Percentiles rank a stretch among this genome's conserved stretches.
These are phyloP conservation scores for Lycophotia porphyrea DNA, from an alignment of 2,888 invertebrate genomes.

Conservation along the genomic window DNA sequence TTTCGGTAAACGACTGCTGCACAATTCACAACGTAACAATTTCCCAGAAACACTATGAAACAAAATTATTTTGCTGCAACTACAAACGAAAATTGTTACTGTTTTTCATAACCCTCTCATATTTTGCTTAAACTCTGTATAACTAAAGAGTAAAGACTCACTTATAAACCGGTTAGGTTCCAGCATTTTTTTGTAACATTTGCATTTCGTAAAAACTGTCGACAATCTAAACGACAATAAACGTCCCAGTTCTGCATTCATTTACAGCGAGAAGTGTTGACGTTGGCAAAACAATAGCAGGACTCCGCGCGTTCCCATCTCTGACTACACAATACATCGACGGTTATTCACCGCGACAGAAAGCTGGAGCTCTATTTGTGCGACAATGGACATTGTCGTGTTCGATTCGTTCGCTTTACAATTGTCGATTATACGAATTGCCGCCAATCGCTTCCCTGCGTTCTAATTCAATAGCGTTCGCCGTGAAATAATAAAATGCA, in stretches of 20 bases:
- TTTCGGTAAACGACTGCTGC: constrained; percentile 21
- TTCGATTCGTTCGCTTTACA: constrained; percentile 67
- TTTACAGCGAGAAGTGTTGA: constrained; percentile 81
- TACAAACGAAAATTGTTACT: constrained; percentile 21
- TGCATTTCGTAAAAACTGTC: constrained; percentile 72
- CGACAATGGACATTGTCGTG: constrained; percentile 72
- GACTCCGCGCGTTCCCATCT: constrained; percentile 73
- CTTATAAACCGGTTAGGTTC: constrained; percentile 69
- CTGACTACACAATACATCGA: constrained; percentile 76
- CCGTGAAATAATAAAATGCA: constrained; percentile 65
- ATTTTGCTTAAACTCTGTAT: constrained; percentile 45
- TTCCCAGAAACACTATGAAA: constrained; percentile 22
- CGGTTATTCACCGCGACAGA: constrained; percentile 68
- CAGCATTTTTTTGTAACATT: constrained; percentile 72
- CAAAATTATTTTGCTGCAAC: constrained; percentile 31
- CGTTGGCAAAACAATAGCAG: constrained; percentile 78
- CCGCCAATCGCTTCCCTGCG: constrained; percentile 69
- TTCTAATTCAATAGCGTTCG: constrained; percentile 72
- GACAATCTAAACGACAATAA: constrained; percentile 78
- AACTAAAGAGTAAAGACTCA: constrained; percentile 60
- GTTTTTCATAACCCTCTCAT: constrained; percentile 38
- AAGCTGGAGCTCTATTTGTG: constrained; percentile 64
- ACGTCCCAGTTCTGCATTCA: constrained; percentile 77
- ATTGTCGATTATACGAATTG: constrained; percentile 59
- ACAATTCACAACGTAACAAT: constrained; percentile 44